phyloP scores from a whole-genome alignment of 2,113 vertebrate species.

The Recurvirostra avosetta region DNA sequence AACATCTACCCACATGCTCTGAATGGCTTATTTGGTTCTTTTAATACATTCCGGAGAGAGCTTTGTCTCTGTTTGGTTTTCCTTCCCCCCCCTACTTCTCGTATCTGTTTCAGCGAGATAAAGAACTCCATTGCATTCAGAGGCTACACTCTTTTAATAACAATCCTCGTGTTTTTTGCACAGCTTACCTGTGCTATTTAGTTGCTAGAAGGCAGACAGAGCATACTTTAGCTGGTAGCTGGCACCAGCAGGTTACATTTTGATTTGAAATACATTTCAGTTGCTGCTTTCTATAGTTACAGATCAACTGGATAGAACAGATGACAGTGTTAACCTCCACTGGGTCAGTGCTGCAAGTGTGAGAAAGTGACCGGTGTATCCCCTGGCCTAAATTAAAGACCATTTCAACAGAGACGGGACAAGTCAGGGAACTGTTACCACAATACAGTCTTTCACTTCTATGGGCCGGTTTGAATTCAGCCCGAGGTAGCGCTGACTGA shows the following conservation, averaged over 20 bases:
- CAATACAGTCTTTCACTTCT: not conserved
- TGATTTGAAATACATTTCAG: not conserved
- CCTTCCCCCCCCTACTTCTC: not conserved
- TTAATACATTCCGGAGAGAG: not conserved
- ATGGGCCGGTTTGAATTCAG: not conserved
- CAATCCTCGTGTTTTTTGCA: not conserved
- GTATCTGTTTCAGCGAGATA: constrained; percentile 52
- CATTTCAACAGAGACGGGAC: not conserved
- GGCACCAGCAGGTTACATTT: not conserved
- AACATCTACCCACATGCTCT: not conserved
- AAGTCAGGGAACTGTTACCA: not conserved
- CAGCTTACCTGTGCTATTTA: not conserved
- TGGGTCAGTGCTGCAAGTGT: not conserved
- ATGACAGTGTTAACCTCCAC: not conserved
- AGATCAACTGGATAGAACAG: not conserved
- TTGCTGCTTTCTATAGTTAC: constrained; percentile 13
- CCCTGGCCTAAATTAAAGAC: not conserved
- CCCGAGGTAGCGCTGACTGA: not conserved
- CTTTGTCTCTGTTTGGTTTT: constrained; percentile 37
- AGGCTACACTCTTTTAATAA: not conserved
- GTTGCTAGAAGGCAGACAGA: not conserved
- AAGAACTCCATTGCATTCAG: constrained; percentile 25
- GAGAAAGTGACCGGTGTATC: constrained; percentile 28
- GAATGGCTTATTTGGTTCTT: not conserved
- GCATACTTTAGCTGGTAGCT: not conserved